Conservation (phyloP, 2,113 vertebrate genomes). For the Hippocampus zosterae region DNA sequence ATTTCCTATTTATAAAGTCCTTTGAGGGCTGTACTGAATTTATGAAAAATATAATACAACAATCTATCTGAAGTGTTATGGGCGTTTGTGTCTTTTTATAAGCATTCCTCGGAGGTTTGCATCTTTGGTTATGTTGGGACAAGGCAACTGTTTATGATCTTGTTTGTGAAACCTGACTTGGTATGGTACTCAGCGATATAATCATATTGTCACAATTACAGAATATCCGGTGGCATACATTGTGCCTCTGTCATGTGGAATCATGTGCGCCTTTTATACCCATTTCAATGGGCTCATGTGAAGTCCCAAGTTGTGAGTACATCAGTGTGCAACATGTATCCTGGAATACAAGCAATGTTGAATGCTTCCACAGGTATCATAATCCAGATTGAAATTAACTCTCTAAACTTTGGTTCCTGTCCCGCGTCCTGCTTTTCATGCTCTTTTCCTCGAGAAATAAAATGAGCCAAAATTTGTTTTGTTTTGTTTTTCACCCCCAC, state of each 20-base stretch:
- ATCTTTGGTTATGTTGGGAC: neutral
- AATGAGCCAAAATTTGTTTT: slow-evolving; percentile 9
- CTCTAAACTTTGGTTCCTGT: neutral
- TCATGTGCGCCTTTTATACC: neutral
- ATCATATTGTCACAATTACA: neutral
- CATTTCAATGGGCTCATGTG: neutral
- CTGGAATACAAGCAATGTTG: neutral
- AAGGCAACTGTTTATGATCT: neutral
- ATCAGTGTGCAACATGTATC: neutral
- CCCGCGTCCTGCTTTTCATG: slow-evolving; percentile 14
- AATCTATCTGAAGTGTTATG: too few relatives aligned
- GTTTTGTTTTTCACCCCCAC: neutral
- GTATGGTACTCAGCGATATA: neutral
- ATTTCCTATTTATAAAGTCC: neutral
- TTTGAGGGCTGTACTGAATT: neutral
- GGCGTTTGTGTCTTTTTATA: too few relatives aligned
- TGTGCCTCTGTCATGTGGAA: neutral
- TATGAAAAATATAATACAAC: too few relatives aligned
- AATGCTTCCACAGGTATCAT: neutral
- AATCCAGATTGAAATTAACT: neutral
- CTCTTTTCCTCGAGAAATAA: slow-evolving; percentile 9
- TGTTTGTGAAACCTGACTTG: neutral
- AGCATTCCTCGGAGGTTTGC: too few relatives aligned
- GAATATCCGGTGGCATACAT: neutral
- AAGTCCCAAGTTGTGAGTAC: neutral